Base-by-base conservation (phyloP, 2,888 invertebrate genomes). In the Alviniconcha strummeri region DNA sequence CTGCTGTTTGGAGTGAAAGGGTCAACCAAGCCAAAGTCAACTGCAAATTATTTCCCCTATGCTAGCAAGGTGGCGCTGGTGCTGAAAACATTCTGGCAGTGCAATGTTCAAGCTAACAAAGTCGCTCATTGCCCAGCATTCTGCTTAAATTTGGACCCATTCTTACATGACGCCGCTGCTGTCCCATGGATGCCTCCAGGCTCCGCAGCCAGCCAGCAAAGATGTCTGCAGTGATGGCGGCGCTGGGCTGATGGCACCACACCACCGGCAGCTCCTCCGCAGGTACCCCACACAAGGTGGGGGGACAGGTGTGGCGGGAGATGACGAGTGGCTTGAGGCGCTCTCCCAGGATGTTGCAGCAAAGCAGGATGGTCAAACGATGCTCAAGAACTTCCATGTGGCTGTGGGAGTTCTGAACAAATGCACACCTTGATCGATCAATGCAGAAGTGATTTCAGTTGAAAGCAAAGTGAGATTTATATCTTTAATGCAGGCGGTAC, bases 331-430 rank as follows among this genome's bases (percentile, higher is more conserved):
- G 85, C 55, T 84, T 82, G 36, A 85, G 74, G n/a, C 84, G 84
- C 54, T 85, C 85, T 5, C 85, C 85, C 15, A 80, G 56, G 54
- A 83, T 83, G 77, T 84, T 85, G 57, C 85, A 85, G 56, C 85
- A 84, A 72, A 85, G 77, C 67, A 85, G 54, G 11, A 85, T 36
- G 5, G 85, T 85, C 11, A 85, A 64, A 8, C 83, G 80, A 74
- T 84, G 82, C 9, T 85, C 84, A 36, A 80, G 64, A 69, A 83
- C 57, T 13, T 84, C 80, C 52, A 82, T 36, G 77, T 71, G 77
- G 19, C 72, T 81, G 64, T 84, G 84, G n/a, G 76, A 80, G 1
- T 83, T 84, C 75, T 84, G 67, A 19, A 54, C 13, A 36, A 15
- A 69, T 3, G 13, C 8, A 60, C 60, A 8, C 60, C 8, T 13